Base-by-base conservation (phyloP, 2,888 invertebrate genomes). In the Polia nebulosa region DNA sequence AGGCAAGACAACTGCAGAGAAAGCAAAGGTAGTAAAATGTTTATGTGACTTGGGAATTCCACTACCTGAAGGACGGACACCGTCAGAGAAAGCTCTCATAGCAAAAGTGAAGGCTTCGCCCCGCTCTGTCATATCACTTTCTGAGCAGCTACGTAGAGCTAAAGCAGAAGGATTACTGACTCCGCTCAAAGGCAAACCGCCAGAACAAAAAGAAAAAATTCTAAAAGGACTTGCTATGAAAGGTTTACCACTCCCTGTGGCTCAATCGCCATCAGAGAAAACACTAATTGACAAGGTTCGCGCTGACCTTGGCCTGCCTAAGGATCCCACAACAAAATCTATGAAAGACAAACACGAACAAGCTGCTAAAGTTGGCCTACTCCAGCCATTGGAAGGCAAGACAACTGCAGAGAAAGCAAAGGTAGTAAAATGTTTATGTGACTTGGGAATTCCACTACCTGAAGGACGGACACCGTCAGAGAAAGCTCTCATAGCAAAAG, bases 371-470 rank as follows among this genome's bases (percentile, higher is more conserved):
- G 27, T 7, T 27, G 57, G 57, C 8, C 15, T 44, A 15, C 29
- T 57, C 0, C 20, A 29, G 2, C 57, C 57, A 8, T 44, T 57
- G 41, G 57, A 57, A 13, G 57, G 57, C 8, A 57, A 57, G 0
- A 57, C 57, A 5, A 3, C 71, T 1, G 36, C 73, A 6, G 62
- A 88, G 39, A 88, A 86, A 67, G 85, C 83, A 62, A 82, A 82
- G 15, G 75, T 86, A 32, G 55, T 88, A 25, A 71, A 57, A 60
- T 73, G 57, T 6, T 72, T 81, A 61, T 80, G 79, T 3, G 81
- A 82, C 1, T 9, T 60, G 9, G 49, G 60, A 2, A 60, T 60
- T 8, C 60, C 60, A 15, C 13, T 61, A 44, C 89, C 8, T 70
- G 74, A 79, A 67, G 76, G 70, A 9, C 78, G 81, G 55, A 83